Evolutionary conservation across 2,888 invertebrate genomes (phyloP), one percentile per base, ranked within the genome.

Genomic region (Thera britannica): DNA sequence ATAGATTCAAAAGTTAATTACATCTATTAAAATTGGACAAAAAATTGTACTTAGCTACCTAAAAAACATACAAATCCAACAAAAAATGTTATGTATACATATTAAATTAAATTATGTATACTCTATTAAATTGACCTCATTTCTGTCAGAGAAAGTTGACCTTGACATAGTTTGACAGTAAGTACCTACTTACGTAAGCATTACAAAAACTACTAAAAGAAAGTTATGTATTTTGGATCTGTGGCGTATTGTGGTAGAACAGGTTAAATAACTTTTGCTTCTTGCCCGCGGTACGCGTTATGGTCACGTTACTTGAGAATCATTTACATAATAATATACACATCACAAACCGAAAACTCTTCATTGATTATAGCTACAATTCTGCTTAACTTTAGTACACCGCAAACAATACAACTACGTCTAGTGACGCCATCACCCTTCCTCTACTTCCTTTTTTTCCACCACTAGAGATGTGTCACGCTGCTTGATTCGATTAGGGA

Each of bases 61-160:
- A 23, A 23, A 23, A 23, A 23, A 23, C 23, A 23, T 5, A 38
- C 38, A 38, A 38, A 3, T 38, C 4, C 38, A 5, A 38, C 38
- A 5, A 5, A 38, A 38, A 38, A 38, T 6, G 6, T 38, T 5
- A 6, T 5, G 3, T 38, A 51, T 4, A 8, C 5, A 46, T n/a
- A n/a, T n/a, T n/a, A n/a, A n/a, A n/a, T n/a, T n/a, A n/a, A n/a
- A n/a, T n/a, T n/a, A n/a, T n/a, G n/a, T n/a, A n/a, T 8, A 57
- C 57, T 57, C 49, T 57, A 63, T 60, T 41, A 35, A 60, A n/a
- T 23, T 11, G 36, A 65, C 65, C 56, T 48, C 46, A 70, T 68
- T 63, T 71, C 60, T 36, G 34, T n/a, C 23, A 46, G 68, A 48
- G 71, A 75, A 70, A 73, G 71, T 68, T 70, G 71, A 67, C 74